Base-by-base conservation (phyloP, 2,888 invertebrate species). In the Eurytoma californica region DNA sequence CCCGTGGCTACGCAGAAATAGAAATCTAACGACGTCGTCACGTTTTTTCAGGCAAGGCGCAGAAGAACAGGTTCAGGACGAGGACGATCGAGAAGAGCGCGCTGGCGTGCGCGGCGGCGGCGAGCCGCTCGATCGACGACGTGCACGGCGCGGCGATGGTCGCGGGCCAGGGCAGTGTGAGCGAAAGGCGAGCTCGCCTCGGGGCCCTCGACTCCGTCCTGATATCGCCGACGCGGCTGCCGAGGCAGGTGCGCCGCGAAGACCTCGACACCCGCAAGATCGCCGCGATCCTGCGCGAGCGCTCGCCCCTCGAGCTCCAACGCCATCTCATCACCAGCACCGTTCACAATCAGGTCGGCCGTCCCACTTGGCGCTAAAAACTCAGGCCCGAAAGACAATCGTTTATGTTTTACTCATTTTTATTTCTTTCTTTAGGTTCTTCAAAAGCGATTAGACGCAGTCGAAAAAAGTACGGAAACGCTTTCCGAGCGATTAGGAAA, bases 251-350 rank as follows among this genome's bases (percentile, higher is more conserved):
- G 39, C 65, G 13, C 13, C 72, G 77, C 18, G 47, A 13, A 55
- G 91, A 93, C 78, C 94, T 94, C 16, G 94, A 95, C 91, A 92
- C 94, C 79, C 93, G 92, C 86, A 96, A 96, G 91, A 94, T 96
- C 89, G 93, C 95, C 86, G 96, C 96, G 91, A 96, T 97, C 91
- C 93, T 97, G 86, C 92, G 93, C 86, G 96, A 97, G 92, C 93
- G 94, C 85, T 95, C 95, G 91, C 94, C 95, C 79, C 91, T 96
- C 84, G 95, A 96, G 91, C 92, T 97, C 87, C 96, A 96, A 91
- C 94, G 96, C 85, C 96, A 96, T 91, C 92, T 97, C 83, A 93
- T 97, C 84, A 94, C 94, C 51, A 93, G 95, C 86, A 95, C 95
- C 88, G 95, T 95, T 88, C 94, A 95, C 90, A 96, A 96, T 92